Evolutionary conservation across 2,113 vertebrate species (phyloP).

Genomic region (Pogonocichla stellata): DNA sequence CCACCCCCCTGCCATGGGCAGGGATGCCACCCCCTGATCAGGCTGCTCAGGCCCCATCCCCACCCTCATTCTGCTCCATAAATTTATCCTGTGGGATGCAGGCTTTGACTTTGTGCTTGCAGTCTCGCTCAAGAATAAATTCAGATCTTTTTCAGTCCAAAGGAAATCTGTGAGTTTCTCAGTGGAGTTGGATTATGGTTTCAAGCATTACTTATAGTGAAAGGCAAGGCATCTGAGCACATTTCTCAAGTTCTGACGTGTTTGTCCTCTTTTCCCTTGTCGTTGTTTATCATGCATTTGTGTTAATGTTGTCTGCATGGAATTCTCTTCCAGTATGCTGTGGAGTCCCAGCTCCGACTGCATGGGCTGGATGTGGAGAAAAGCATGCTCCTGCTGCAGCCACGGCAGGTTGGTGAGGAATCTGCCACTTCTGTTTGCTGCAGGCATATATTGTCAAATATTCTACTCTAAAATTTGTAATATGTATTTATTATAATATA

Average conservation of each 20-base stretch:
- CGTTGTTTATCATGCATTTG: not conserved
- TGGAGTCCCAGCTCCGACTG: constrained; percentile 89
- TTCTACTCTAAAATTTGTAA: not conserved
- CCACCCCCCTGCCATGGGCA: not conserved
- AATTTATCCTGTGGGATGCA: not conserved
- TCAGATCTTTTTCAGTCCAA: not conserved
- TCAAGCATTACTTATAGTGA: not conserved
- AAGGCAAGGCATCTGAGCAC: not conserved
- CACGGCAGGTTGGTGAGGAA: constrained; percentile 78
- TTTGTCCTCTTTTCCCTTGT: not conserved
- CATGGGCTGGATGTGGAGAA: constrained; percentile 78
- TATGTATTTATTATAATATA: not conserved
- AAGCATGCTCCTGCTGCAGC: constrained; percentile 83
- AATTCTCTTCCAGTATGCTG: constrained; percentile 81
- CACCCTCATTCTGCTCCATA: not conserved
- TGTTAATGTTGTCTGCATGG: not conserved
- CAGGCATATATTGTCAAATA: not conserved
- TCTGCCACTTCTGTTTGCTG: not conserved
- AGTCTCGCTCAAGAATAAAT: not conserved
- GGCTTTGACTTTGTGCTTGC: not conserved
- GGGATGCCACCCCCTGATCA: not conserved
- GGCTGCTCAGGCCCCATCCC: not conserved
- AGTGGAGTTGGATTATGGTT: not conserved
- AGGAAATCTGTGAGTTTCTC: not conserved
- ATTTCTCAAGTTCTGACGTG: not conserved